Evolutionary conservation across 2,797 vertebrate genomes (phyloP), one percentile per base, ranked within the genome.

Genomic region (Neosilurus hyrtlii): DNA sequence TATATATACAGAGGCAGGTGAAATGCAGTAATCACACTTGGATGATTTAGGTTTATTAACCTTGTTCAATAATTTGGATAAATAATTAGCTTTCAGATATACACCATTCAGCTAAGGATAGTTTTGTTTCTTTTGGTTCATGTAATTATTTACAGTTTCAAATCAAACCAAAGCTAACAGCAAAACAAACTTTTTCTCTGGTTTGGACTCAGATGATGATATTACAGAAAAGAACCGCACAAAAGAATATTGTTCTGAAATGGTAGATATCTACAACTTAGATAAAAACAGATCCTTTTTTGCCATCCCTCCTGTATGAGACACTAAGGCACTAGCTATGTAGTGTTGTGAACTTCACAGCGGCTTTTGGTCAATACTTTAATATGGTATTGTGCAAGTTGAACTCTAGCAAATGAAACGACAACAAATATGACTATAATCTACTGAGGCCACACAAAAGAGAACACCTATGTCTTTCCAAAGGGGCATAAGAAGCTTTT

Each of bases 311-410:
- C 9, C 74, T 72, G 43, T 81, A 61, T 7, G 62, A 76, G 59
- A 80, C 57, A 73, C 81, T 85, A 86, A 87, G 83, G 86, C 82
- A 85, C 85, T 79, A 76, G 65, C 86, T 79, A 81, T 35, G 35
- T 79, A 75, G 63, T 85, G 67, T 84, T 71, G 30, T 79, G 57
- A 63, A 74, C 67, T 77, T 79, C 82, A 83, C 75, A 84, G 77
- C 67, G 30, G 35, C 26, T 37, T 81, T 51, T 62, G 81, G 65
- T 71, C 11, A 6, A 81, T 78, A 78, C 67, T 70, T 82, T 65
- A 20, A 56, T 56, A 37, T 59, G 16, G 35, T 73, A 35, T 73
- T 52, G 61, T 66, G 56, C n/a, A 80, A 18, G 22, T 43, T 49
- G 30, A 63, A 80, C 30, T 65, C 20, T 16, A 54, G 10, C 43